phyloP scores from a whole-genome alignment of 1,140 invertebrate genomes.

The Drosophila pachea region DNA sequence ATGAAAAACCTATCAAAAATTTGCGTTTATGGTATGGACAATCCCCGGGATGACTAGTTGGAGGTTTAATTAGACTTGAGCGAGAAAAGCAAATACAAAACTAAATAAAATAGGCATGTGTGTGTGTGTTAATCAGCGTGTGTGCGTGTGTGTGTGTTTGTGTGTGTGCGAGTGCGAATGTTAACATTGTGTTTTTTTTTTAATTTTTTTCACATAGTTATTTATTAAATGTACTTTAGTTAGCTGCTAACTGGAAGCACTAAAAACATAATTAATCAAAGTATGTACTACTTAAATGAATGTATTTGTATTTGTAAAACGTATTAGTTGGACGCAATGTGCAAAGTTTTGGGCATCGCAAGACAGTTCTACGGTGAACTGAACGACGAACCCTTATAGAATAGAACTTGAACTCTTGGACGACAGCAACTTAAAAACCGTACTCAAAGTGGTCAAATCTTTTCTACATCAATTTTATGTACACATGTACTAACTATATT shows the following conservation, averaged over 20 bases:
- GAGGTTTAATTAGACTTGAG: conserved; percentile 45
- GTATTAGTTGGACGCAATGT: conserved; percentile 50
- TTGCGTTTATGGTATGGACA: conserved; percentile 78
- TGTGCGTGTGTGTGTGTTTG: too few species aligned
- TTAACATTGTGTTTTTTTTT: too few species aligned
- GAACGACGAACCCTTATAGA: conserved; percentile 38
- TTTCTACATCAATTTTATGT: conserved; percentile 19
- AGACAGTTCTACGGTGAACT: background rate
- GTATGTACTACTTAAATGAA: conserved; percentile 27
- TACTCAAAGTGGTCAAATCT: conserved; percentile 64
- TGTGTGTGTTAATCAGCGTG: too few species aligned
- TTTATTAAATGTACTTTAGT: too few species aligned
- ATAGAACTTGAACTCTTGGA: conserved; percentile 36
- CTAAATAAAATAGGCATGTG: too few species aligned
- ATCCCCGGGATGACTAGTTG: conserved; percentile 62
- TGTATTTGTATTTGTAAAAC: conserved; percentile 30
- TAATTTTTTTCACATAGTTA: too few species aligned
- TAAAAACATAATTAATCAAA: conserved; percentile 30
- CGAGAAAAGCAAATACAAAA: conserved; percentile 9
- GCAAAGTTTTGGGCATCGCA: conserved; percentile 50
- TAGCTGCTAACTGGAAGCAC: conserved; percentile 10
- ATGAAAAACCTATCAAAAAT: conserved; percentile 60
- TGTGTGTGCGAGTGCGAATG: too few species aligned
- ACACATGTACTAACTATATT: conserved; percentile 15
- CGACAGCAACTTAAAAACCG: conserved; percentile 21